These are phyloP conservation scores for Heteromurus nitidus DNA, from an alignment of 2,888 invertebrate species.

Conservation along the genomic window DNA sequence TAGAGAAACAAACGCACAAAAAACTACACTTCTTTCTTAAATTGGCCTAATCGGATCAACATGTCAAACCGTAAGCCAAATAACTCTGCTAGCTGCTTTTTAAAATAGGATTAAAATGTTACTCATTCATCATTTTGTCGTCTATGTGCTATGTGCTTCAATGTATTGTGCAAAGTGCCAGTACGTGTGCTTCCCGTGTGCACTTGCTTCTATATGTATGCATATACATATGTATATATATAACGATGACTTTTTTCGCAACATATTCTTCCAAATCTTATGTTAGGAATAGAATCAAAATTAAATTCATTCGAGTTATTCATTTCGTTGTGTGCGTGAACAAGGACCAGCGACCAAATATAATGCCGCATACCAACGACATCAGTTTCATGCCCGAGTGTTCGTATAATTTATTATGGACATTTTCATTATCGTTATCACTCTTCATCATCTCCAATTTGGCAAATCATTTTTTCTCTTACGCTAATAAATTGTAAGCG, in stretches of 20 bases:
- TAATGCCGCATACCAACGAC: background rate
- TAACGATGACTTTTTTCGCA: too few relatives aligned
- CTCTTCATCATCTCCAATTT: background rate
- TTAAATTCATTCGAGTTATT: background rate
- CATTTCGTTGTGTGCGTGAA: background rate
- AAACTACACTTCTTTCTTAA: slow-evolving; percentile 68
- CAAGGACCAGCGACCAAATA: background rate
- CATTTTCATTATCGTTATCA: background rate
- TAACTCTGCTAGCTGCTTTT: slow-evolving; percentile 65
- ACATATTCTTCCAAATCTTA: background rate
- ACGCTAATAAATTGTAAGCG: background rate
- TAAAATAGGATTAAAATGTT: slow-evolving; percentile 72
- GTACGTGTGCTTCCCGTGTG: too few relatives aligned
- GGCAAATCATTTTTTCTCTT: background rate
- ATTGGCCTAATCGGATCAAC: slow-evolving; percentile 73
- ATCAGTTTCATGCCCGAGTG: background rate
- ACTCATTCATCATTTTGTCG: slow-evolving; percentile 47
- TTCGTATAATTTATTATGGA: background rate
- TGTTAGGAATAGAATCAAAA: background rate
- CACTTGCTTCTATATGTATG: background rate
- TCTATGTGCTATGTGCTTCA: background rate
- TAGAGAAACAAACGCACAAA: too few relatives aligned
- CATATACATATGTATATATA: background rate
- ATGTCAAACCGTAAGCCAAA: slow-evolving; percentile 69
- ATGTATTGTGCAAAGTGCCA: background rate